Evolutionary conservation across 2,888 invertebrate genomes (phyloP).

Genomic region (Rutpela maculata): DNA sequence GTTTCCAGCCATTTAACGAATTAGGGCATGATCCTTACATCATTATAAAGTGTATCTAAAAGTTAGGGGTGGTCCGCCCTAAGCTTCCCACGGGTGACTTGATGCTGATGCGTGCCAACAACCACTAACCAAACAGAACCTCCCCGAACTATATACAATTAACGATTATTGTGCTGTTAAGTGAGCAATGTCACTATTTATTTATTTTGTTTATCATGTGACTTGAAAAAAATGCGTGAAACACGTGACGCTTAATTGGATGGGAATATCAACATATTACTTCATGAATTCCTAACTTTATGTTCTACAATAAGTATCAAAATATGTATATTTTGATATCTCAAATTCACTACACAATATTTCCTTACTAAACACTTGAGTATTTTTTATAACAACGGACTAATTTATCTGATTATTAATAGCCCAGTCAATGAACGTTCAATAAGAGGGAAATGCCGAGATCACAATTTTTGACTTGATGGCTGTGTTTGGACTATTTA

Average conservation of each 20-base stretch:
- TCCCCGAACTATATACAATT: constrained; percentile 64
- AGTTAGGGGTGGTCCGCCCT: constrained; percentile 55
- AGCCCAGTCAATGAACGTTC: too few relatives aligned
- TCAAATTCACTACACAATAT: too few relatives aligned
- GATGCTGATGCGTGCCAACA: constrained; percentile 69
- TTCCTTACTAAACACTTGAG: too few relatives aligned
- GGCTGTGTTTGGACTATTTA: too few relatives aligned
- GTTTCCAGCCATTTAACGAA: constrained; percentile 74
- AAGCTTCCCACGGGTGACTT: constrained; percentile 70
- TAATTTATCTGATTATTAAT: too few relatives aligned
- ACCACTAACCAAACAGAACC: constrained; percentile 70
- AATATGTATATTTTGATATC: too few relatives aligned
- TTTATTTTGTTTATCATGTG: constrained; percentile 49
- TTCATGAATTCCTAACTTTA: neutral
- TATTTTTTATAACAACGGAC: too few relatives aligned
- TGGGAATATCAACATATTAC: constrained; percentile 35
- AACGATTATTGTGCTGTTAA: constrained; percentile 67
- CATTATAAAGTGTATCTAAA: constrained; percentile 66
- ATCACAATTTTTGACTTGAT: too few relatives aligned
- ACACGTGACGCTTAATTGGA: constrained; percentile 47
- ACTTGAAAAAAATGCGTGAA: constrained; percentile 49
- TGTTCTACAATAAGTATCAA: too few relatives aligned
- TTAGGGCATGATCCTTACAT: constrained; percentile 71
- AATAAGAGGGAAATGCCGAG: too few relatives aligned
- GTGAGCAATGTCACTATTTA: constrained; percentile 62